Evolutionary conservation across 2,113 vertebrate species (phyloP).

Genomic region (Calyptommatus sinebrachiatus): DNA sequence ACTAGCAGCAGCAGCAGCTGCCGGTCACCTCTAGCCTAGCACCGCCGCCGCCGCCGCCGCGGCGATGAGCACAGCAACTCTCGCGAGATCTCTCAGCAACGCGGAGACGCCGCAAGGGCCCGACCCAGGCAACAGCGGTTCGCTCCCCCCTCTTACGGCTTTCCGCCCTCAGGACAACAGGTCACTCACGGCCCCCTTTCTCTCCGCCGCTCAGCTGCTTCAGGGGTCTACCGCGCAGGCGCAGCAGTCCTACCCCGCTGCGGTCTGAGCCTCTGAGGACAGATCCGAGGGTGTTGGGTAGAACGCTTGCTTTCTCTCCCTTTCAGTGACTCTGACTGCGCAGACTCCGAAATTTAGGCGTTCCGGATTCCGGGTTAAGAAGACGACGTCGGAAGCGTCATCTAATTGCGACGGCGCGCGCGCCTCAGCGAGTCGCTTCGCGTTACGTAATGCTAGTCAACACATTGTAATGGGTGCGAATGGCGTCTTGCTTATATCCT

Average conservation of each 20-base stretch:
- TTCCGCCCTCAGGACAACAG: not conserved
- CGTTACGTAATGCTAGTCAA: too few species aligned
- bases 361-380: constrained; percentile 27
- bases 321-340: not conserved
- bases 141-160: too few species aligned
- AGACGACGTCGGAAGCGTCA: constrained; percentile 44
- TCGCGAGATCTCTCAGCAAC: constrained; percentile 60
- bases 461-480: too few species aligned
- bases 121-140: constrained; percentile 1
- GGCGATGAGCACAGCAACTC: constrained; percentile 37
- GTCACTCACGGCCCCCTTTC: not conserved
- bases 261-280: constrained; percentile 39
- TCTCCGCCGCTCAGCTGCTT: constrained; percentile 19
- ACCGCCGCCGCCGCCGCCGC: constrained; percentile 14
- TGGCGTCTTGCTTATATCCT: too few species aligned
- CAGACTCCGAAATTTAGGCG: constrained; percentile 25
- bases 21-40: constrained; percentile 73
- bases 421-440: too few species aligned
- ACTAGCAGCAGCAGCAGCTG: too few species aligned
- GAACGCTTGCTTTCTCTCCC: not conserved
- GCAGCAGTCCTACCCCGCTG: constrained; percentile 29
- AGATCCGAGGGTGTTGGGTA: too few species aligned
- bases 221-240: constrained; percentile 4
- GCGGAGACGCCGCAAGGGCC: too few species aligned
- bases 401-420: constrained; percentile 11